Evolutionary conservation across 1,140 invertebrate genomes (phyloP).

Genomic region (Potamilus streckersoni): DNA sequence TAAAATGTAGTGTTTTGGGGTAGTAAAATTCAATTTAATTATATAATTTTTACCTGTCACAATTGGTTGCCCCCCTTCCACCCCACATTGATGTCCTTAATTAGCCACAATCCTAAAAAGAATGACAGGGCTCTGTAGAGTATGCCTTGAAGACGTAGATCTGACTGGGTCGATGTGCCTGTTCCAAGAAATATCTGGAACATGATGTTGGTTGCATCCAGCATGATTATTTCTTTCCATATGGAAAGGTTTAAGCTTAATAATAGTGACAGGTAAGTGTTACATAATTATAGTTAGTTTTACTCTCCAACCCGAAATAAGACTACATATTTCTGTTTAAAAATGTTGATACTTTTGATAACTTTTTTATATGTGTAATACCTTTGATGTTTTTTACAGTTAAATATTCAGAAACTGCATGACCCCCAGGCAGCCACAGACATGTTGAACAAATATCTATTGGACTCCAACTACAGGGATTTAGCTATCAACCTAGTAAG

Average conservation of each 20-base stretch:
- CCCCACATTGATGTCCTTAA: too few species aligned
- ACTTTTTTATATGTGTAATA: background rate
- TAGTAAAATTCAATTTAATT: too few species aligned
- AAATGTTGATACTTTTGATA: background rate
- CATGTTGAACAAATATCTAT: constrained; percentile 39
- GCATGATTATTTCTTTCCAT: background rate
- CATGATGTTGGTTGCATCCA: background rate
- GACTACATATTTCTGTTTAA: background rate
- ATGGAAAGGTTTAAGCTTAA: background rate
- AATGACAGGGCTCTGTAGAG: too few species aligned
- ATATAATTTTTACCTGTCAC: too few species aligned
- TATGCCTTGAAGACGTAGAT: too few species aligned
- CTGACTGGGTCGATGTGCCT: too few species aligned
- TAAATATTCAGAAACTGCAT: constrained; percentile 50
- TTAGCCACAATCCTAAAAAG: too few species aligned
- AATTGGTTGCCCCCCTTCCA: too few species aligned
- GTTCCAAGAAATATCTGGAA: too few species aligned
- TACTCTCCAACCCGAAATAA: too few species aligned
- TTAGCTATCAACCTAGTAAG: constrained; percentile 42
- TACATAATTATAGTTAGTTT: too few species aligned
- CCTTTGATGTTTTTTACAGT: constrained; percentile 31
- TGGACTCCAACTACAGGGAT: constrained; percentile 33
- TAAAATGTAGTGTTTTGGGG: too few species aligned
- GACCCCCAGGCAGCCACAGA: constrained; percentile 39
- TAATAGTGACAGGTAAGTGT: background rate